Evolutionary conservation across 2,113 vertebrate genomes (phyloP).

Genomic region (Microcebus jonahi): DNA sequence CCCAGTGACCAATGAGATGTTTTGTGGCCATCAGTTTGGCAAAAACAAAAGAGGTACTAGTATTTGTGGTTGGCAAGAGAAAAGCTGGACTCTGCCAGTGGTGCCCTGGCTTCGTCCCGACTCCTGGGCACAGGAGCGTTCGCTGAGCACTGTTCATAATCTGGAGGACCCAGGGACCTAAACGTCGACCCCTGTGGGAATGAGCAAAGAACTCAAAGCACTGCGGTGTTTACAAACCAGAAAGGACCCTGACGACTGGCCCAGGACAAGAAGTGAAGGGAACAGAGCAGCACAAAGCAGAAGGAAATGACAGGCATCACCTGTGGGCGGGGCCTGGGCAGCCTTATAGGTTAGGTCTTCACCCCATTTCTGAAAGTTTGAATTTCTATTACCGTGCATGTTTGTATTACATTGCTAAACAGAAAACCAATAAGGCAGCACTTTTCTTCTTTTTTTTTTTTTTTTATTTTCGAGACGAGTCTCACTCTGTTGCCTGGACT

Average conservation of each 20-base stretch:
- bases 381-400: neutral
- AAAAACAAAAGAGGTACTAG: neutral
- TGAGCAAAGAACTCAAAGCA: neutral
- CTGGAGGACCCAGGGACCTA: neutral
- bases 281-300: too few species aligned
- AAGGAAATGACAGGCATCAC: too few species aligned
- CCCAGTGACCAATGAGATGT: neutral
- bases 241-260: neutral
- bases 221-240: neutral
- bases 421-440: neutral
- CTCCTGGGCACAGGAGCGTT: neutral
- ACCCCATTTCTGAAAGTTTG: neutral
- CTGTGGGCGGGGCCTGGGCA: neutral
- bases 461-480: too few species aligned
- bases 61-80: neutral
- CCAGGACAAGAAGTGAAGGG: too few species aligned
- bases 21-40: rapidly evolving
- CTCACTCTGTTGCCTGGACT: too few species aligned
- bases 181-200: too few species aligned
- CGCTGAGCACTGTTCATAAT: rapidly evolving
- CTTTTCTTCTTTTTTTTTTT: neutral
- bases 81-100: neutral
- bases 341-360: rapidly evolving
- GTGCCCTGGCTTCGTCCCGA: neutral
- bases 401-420: neutral